Evolutionary conservation across 2,797 vertebrate genomes (phyloP).

Genomic region (Lycodopsis pacificus): DNA sequence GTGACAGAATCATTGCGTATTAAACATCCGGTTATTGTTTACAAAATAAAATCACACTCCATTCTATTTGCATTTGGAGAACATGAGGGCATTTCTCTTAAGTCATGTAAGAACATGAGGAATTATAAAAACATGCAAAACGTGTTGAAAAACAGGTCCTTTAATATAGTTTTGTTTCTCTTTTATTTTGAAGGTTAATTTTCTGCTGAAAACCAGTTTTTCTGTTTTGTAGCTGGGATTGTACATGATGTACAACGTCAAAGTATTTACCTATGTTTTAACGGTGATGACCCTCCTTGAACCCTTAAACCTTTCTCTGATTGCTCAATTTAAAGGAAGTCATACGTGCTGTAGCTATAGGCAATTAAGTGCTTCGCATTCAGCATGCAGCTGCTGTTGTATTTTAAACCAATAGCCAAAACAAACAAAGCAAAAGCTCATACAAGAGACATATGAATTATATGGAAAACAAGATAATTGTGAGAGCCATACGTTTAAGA

Average conservation of each 20-base stretch:
- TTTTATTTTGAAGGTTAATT: constrained; percentile 31
- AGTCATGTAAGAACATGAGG: background rate
- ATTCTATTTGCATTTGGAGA: background rate
- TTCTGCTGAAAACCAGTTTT: background rate
- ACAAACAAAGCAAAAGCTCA: background rate
- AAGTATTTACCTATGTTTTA: background rate
- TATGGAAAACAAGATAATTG: background rate
- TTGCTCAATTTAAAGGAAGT: background rate
- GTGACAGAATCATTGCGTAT: background rate
- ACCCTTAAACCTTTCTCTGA: background rate
- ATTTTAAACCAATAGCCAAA: background rate
- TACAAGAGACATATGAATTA: background rate
- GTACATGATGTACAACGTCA: background rate
- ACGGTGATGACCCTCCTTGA: background rate
- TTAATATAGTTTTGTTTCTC: background rate
- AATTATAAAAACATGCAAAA: background rate
- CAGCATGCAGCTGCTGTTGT: background rate
- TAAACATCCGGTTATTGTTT: constrained; percentile 16
- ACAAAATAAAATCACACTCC: constrained; percentile 23
- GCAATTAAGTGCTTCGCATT: background rate
- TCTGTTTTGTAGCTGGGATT: background rate
- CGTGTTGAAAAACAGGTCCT: background rate
- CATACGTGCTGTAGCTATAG: background rate
- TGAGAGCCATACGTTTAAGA: background rate
- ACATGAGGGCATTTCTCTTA: background rate